Evolutionary conservation across 2,113 vertebrate species (phyloP), one percentile per base, ranked within the genome.

Genomic region (Cebus imitator): DNA sequence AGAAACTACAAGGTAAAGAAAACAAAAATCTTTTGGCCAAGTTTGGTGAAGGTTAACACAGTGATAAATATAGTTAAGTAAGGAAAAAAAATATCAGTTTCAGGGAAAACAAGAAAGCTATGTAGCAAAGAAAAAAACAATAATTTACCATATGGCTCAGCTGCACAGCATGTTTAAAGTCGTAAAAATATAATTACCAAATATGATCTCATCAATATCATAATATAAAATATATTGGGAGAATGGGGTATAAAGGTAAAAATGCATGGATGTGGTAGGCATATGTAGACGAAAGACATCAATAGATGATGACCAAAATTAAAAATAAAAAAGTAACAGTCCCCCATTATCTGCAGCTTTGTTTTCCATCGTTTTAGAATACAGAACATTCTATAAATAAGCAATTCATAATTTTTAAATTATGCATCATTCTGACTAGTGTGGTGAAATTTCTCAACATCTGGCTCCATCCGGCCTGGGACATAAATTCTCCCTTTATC

Each of bases 21-120:
- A 94, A 86, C 30, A 80, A 80, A 64, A 61, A 72, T 90, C 58
- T 80, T 95, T n/a, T 35, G 18, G 58, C 32, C n/a, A 93, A 89
- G 13, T 79, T 6, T 96, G 70, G 48, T 70, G n/a, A 91, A 76
- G 40, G 20, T 7, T 80, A 12, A 43, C 43, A 43, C 43, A 43
- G 43, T 43, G 43, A 43, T 43, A 43, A 68, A 66, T 5, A 76
- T 5, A 83, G 25, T 83, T 72, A 82, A 86, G 35, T 0, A 70
- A 37, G 16, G 21, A 72, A 89, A n/a, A n/a, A 18, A 48, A 37
- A 37, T 37, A 82, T 25, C 76, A 72, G 14, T 37, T 91, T 43
- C 13, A 88, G 13, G 85, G 64, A 64, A 82, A 96, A 90, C 23
- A 92, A 52, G 78, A 91, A 81, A 66, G 52, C 40, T 79, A 11